phyloP scores from a whole-genome alignment of 2,113 vertebrate species.

The Nothoprocta perdicaria region DNA sequence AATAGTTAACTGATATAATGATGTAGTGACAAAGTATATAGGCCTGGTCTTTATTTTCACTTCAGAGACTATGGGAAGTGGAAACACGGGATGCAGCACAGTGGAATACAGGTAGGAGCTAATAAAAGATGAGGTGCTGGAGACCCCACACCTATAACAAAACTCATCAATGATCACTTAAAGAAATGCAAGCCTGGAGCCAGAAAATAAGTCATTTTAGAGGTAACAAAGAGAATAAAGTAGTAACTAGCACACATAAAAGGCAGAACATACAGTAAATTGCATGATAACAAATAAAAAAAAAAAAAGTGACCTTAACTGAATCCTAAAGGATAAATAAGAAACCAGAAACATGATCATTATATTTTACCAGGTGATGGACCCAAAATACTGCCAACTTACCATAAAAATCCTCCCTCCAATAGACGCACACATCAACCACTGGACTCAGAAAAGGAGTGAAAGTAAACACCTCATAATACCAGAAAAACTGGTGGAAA shows the following conservation, averaged over 20 bases:
- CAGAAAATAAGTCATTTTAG: background rate
- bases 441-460: background rate
- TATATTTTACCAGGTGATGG: too few relatives aligned
- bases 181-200: background rate
- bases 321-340: background rate
- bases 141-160: background rate
- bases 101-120: background rate
- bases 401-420: background rate
- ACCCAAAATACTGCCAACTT: background rate
- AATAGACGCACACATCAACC: background rate
- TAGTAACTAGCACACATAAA: background rate
- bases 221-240: background rate
- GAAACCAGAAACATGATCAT: background rate
- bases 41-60: background rate
- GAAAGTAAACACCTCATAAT: background rate
- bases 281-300: background rate
- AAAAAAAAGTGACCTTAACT: background rate
- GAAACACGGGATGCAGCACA: background rate
- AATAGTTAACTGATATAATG: background rate
- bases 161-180: accelerated
- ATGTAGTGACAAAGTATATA: background rate
- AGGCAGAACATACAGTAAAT: background rate
- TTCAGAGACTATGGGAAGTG: background rate
- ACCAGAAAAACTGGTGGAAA: background rate
- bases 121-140: background rate